Base-by-base conservation (phyloP, 2,113 vertebrate species). In the Porphyrio hochstetteri region DNA sequence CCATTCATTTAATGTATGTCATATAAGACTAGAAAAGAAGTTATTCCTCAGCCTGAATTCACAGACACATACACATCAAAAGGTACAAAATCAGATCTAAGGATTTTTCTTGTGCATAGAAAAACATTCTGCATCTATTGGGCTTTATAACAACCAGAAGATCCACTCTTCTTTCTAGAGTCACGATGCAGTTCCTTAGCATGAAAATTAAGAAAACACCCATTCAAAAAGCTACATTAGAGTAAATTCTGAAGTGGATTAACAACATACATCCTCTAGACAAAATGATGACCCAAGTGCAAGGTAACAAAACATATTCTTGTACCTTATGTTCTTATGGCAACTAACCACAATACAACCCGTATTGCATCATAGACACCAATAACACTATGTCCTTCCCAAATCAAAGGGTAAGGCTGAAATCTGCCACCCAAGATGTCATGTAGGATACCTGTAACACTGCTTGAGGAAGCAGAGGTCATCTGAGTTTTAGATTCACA, bases 361-460 rank as follows among this genome's bases (percentile, higher is more conserved):
- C 1, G 25, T 56, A 35, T 10, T 10, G 8, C 44, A 8, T 29
- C 29, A 17, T 7, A 80, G 16, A 21, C 29, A 77, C 10, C 50
- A 33, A 4, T 13, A 40, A 27, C 38, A 23, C 2, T 1, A 6
- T 19, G 46, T 15, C 28, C 36, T 50, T 24, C 38, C 17, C 55
- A 75, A 28, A 13, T 57, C 40, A 18, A 57, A 60, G 10, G 20
- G 29, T 14, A 42, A 68, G 31, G 46, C 27, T 72, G 40, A 48
- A 60, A 61, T 27, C 11, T 52, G 13, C 10, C 64, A 78, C 29
- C 38, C 16, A 11, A 1, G 36, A 2, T 7, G 10, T 27, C 61
- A 21, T 1, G 7, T 16, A 38, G 35, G 9, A 23, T 12, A 52
- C 36, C 10, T 9, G 5, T 5, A 24, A 7, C 19, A 5, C 1